Base-by-base conservation (phyloP, 2,113 vertebrate genomes). In the Nyctereutes procyonoides region DNA sequence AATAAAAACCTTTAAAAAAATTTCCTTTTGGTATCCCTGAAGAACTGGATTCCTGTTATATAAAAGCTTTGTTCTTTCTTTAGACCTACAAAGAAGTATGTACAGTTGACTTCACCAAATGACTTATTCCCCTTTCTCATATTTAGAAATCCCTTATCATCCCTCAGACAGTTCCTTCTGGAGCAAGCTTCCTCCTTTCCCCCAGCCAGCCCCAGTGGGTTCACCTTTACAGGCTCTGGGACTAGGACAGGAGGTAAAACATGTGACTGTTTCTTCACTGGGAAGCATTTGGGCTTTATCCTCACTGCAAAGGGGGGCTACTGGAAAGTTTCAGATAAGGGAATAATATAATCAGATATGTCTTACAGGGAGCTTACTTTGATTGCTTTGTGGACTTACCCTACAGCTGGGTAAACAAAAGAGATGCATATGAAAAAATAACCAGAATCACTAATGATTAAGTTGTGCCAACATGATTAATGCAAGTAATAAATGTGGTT, bases 151-250 rank as follows among this genome's bases (percentile, higher is more conserved):
- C 20, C 28, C 2, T 53, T 30, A 12, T 17, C 90, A 97, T 98
- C 99, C 98, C 97, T 99, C 99, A 99, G 99, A 99, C 99, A n/a
- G 99, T 99, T 99, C 99, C 98, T 97, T 98, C 98, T 98, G 99
- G 94, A 99, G 99, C 99, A 8, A 56, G 38, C 19, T 55, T 99
- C 99, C 97, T 99, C 99, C 98, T 99, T 0, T 98, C 98, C 96
- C 98, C 98, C 98, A 97, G 99, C 98, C 76, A 98, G 98, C 90
- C 62, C 99, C 99, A 99, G 99, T 99, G 99, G 99, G 99, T 99
- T 98, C 99, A 99, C 99, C 99, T 99, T 99, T 97, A 97, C 99
- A 99, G 99, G 99, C 99, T 99, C 99, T 99, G 99, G 98, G 90
- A 17, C 98, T 67, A 67, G 96, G 83, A 97, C 98, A 98, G 92